These are phyloP conservation scores for Spheniscus humboldti DNA, from an alignment of 2,797 vertebrate species.

Conservation along the genomic window DNA sequence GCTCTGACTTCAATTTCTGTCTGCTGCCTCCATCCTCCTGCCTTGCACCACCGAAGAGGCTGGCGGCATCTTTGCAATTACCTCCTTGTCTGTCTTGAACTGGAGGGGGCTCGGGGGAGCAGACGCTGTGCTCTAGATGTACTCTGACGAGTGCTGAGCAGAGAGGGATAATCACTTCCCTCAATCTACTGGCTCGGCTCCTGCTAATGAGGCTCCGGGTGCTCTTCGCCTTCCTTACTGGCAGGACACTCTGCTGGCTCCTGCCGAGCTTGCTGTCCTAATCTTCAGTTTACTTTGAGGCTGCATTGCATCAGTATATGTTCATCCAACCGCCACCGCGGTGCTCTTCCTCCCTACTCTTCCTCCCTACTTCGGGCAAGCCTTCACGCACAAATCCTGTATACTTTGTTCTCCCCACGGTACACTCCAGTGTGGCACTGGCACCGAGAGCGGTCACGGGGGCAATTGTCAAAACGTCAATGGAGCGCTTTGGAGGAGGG, in stretches of 20 bases:
- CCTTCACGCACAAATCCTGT: fast-evolving
- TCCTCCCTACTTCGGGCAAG: not conserved
- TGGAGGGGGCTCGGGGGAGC: not conserved
- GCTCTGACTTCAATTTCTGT: not conserved
- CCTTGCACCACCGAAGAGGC: fast-evolving
- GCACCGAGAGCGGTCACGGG: fast-evolving
- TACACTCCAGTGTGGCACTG: fast-evolving
- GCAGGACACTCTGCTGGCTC: not conserved
- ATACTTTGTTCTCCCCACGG: fast-evolving
- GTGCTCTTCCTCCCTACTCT: not conserved
- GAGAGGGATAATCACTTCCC: not conserved
- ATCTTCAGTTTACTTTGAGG: not conserved
- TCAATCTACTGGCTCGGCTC: not conserved
- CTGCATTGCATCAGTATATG: fast-evolving
- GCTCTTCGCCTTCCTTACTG: not conserved
- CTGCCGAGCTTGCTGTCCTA: not conserved
- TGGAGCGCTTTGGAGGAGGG: not conserved
- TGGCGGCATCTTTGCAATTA: not conserved
- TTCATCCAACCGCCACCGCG: not conserved
- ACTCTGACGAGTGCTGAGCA: fast-evolving
- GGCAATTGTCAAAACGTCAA: not conserved
- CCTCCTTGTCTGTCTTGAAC: fast-evolving
- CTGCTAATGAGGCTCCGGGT: not conserved
- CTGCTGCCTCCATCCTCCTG: not conserved
- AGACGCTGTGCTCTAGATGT: fast-evolving